Conservation (phyloP, 2,113 vertebrate genomes). For the Grammomys surdaster region DNA sequence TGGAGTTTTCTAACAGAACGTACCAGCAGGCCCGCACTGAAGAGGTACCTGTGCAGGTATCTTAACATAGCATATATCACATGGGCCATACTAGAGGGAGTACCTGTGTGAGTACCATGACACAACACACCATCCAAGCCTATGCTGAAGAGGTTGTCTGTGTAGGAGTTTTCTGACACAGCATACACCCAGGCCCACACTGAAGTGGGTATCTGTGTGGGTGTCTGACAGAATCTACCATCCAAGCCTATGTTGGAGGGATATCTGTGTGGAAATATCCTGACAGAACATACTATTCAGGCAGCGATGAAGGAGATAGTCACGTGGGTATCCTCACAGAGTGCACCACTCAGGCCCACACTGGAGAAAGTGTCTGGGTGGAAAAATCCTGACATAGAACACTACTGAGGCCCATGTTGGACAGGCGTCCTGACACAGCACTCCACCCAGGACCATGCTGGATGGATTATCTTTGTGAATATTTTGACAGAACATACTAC, state of each 20-base stretch:
- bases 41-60: not conserved
- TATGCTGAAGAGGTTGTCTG: not conserved
- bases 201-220: not conserved
- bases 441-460: not conserved
- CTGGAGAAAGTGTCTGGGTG: not conserved
- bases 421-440: not conserved
- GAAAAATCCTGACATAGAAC: not conserved
- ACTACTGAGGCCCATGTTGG: not conserved
- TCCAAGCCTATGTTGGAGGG: no score
- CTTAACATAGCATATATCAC: not conserved
- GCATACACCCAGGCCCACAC: not conserved
- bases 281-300: not conserved
- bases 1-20: not conserved
- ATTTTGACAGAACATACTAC: not conserved
- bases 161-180: not conserved
- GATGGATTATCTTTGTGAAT: not conserved
- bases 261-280: not conserved
- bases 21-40: not conserved
- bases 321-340: not conserved
- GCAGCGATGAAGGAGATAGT: not conserved
- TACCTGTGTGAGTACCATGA: not conserved
- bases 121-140: not conserved
- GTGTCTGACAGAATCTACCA: not conserved
- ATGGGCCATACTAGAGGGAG: not conserved
- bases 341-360: not conserved